Conservation (phyloP, 1,140 invertebrate genomes). For the Homalodisca vitripennis region DNA sequence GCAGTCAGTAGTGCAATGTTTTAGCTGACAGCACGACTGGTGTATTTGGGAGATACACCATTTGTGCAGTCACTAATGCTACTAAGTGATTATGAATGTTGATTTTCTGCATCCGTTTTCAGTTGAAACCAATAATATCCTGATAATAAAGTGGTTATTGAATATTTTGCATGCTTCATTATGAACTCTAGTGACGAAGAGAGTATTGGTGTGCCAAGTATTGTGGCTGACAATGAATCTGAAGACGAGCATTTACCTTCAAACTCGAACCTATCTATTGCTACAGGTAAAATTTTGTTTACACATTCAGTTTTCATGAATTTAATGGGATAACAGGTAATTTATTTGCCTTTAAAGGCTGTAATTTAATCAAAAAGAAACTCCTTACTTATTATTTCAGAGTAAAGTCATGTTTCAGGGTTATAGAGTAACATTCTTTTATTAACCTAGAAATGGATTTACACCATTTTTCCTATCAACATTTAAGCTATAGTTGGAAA, state of each 20-base stretch:
- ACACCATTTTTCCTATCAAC: no score
- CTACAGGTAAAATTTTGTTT: not conserved
- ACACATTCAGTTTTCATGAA: not conserved
- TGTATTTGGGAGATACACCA: slow-evolving; percentile 13
- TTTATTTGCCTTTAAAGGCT: no score
- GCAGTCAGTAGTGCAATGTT: not conserved
- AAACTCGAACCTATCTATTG: not conserved
- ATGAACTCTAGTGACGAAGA: not conserved
- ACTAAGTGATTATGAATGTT: not conserved
- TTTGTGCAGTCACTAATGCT: not conserved
- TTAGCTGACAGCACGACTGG: not conserved
- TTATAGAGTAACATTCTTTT: no score
- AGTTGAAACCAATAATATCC: not conserved
- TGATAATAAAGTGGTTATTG: not conserved
- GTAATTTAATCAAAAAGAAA: no score
- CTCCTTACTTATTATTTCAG: no score
- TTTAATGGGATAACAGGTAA: not conserved
- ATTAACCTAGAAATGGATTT: no score
- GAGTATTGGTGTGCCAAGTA: not conserved
- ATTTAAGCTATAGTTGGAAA: no score
- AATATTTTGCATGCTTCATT: not conserved
- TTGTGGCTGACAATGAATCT: not conserved
- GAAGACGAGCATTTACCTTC: slow-evolving; percentile 3
- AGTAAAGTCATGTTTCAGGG: no score
- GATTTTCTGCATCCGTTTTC: not conserved